Evolutionary conservation across 2,113 vertebrate species (phyloP).

Genomic region (Steatornis caripensis): DNA sequence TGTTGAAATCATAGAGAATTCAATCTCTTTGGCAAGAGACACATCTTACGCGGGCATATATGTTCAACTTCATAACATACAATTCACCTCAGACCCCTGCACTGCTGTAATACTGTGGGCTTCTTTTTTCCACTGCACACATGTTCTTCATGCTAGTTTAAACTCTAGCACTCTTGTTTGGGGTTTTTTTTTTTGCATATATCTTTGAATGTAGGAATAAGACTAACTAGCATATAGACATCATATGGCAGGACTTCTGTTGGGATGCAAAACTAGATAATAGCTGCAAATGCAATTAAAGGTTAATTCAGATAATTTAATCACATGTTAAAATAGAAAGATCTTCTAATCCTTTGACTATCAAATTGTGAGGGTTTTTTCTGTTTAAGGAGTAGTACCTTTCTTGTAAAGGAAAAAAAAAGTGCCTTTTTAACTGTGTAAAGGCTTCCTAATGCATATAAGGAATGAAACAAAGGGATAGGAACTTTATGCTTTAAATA

Average conservation of each 20-base stretch:
- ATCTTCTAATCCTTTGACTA: background rate
- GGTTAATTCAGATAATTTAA: constrained; percentile 40
- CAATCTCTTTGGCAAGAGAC: background rate
- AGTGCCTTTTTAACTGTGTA: background rate
- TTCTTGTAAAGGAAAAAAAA: background rate
- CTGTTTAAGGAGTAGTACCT: background rate
- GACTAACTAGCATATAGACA: background rate
- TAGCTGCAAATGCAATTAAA: constrained; percentile 25
- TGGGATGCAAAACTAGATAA: background rate
- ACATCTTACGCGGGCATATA: background rate
- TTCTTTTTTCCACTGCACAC: background rate
- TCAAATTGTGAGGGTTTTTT: background rate
- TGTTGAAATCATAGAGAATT: background rate
- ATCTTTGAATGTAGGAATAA: background rate
- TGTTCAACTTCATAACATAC: background rate
- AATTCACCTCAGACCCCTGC: background rate
- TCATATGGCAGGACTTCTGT: constrained; percentile 48
- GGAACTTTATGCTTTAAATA: background rate
- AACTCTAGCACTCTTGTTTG: background rate
- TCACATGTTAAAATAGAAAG: background rate
- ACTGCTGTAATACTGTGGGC: background rate
- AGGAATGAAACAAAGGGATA: background rate
- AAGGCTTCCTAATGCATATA: background rate
- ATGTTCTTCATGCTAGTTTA: background rate
- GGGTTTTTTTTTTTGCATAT: background rate